These are phyloP conservation scores for Varroa destructor DNA, from an alignment of 1,140 invertebrate genomes.

Conservation along the genomic window DNA sequence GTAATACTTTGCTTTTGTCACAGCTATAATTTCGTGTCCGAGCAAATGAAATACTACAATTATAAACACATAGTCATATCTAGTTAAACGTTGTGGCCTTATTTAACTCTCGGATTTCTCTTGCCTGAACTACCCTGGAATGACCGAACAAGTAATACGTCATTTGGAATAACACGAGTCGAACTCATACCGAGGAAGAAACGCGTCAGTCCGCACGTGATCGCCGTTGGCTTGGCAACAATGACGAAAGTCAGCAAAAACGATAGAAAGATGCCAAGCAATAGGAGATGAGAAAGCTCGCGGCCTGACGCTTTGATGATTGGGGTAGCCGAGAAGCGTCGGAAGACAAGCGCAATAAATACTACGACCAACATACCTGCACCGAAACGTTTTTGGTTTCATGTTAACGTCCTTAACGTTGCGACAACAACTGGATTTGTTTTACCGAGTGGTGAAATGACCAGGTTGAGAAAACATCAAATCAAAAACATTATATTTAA, in stretches of 20 bases:
- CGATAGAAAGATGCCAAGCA: slow-evolving; percentile 44
- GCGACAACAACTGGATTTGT: slow-evolving; percentile 28
- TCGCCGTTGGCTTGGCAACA: slow-evolving; percentile 42
- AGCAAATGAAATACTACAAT: too few species aligned
- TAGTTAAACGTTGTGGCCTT: too few species aligned
- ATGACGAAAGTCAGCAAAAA: slow-evolving; percentile 49
- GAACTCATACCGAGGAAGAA: slow-evolving; percentile 45
- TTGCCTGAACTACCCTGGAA: too few species aligned
- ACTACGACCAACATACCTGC: slow-evolving; percentile 62
- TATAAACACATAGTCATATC: too few species aligned
- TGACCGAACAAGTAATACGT: too few species aligned
- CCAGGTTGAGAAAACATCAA: too few species aligned
- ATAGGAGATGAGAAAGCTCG: slow-evolving; percentile 43
- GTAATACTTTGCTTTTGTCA: too few species aligned
- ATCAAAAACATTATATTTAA: too few species aligned
- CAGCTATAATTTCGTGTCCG: too few species aligned
- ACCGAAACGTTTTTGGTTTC: slow-evolving; percentile 37
- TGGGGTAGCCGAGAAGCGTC: slow-evolving; percentile 49
- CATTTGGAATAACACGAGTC: too few species aligned
- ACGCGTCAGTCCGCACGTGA: slow-evolving; percentile 45
- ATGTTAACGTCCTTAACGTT: slow-evolving; percentile 45
- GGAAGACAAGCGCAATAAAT: slow-evolving; percentile 54
- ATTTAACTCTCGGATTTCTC: too few species aligned
- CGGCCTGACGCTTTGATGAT: slow-evolving; percentile 50
- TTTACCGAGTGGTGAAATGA: background rate